Conservation (phyloP, 30 jellyfish, hydroid and myxozoan species). For the Aurelia aurita region DNA sequence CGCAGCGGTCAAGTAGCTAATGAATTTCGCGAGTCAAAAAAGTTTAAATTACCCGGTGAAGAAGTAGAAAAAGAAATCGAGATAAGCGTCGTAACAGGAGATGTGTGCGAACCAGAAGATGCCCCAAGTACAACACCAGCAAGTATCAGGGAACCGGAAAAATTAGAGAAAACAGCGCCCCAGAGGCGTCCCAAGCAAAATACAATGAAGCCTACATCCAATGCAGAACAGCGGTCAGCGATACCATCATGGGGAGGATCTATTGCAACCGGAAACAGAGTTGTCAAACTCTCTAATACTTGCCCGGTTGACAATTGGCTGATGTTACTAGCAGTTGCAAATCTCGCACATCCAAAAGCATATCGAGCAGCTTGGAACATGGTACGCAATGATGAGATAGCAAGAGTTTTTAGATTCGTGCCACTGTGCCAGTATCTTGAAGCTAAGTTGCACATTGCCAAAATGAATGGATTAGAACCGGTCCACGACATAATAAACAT, state of each 20-base stretch:
- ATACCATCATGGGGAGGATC: slow-evolving; percentile 29
- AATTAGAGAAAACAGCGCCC: neutral
- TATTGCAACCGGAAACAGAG: slow-evolving; percentile 16
- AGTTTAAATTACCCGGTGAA: slow-evolving; percentile 7
- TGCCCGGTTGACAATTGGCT: slow-evolving; percentile 27
- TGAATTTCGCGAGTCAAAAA: slow-evolving; percentile 20
- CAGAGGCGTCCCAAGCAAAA: slow-evolving; percentile 3
- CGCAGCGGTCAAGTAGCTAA: slow-evolving; percentile 19
- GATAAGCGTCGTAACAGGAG: slow-evolving; percentile 17
- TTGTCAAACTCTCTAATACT: slow-evolving; percentile 20
- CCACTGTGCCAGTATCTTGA: slow-evolving; percentile 38
- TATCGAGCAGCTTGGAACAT: slow-evolving; percentile 17
- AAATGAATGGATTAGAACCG: slow-evolving; percentile 23
- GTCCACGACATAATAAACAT: slow-evolving; percentile 11
- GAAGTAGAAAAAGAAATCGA: slow-evolving; percentile 1
- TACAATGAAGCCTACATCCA: slow-evolving; percentile 9
- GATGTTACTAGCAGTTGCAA: slow-evolving; percentile 15
- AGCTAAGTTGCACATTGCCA: slow-evolving; percentile 22
- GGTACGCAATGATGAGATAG: slow-evolving; percentile 18
- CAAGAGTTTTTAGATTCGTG: slow-evolving; percentile 20
- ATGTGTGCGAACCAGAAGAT: slow-evolving; percentile 4
- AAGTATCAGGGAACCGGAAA: too few species aligned
- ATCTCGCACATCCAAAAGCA: slow-evolving; percentile 25
- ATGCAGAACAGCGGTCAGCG: slow-evolving; percentile 15
- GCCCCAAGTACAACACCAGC: slow-evolving; percentile 11